These are phyloP conservation scores for Acanthochromis polyacanthus DNA, from an alignment of 2,113 vertebrate species.

Conservation along the genomic window DNA sequence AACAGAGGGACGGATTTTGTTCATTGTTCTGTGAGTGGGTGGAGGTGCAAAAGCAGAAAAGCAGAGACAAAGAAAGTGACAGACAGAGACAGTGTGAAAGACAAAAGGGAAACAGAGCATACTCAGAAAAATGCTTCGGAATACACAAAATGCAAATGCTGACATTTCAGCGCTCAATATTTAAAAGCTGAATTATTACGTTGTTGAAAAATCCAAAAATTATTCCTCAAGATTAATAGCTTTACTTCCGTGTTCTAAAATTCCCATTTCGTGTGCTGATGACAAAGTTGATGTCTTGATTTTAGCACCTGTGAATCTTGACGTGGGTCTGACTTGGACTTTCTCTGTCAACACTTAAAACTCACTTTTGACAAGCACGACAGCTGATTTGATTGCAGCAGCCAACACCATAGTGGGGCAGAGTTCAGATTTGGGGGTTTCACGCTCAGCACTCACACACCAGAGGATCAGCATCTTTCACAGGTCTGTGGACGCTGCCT, in stretches of 20 bases:
- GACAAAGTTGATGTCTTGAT: no score
- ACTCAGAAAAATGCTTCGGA: neutral
- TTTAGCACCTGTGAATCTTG: no score
- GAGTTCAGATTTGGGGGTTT: conserved; percentile 20
- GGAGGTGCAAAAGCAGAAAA: conserved; percentile 4
- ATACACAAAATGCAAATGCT: conserved; percentile 5
- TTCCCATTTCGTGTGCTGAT: neutral
- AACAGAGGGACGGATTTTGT: neutral
- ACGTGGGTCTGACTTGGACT: no score
- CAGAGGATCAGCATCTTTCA: neutral
- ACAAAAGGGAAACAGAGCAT: conserved; percentile 39
- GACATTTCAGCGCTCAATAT: conserved; percentile 6
- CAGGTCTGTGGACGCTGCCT: conserved; percentile 15
- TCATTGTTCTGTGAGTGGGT: conserved; percentile 11
- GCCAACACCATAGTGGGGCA: neutral
- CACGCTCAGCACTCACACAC: neutral
- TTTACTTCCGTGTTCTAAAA: neutral
- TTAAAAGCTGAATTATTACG: neutral
- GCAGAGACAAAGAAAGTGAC: conserved; percentile 39
- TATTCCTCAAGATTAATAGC: neutral
- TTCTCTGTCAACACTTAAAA: no score
- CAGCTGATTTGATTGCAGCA: neutral
- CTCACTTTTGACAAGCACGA: neutral
- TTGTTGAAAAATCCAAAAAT: no score
- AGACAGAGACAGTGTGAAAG: conserved; percentile 6